phyloP scores from a whole-genome alignment of 2,797 vertebrate genomes.

The Aldrovandia affinis region DNA sequence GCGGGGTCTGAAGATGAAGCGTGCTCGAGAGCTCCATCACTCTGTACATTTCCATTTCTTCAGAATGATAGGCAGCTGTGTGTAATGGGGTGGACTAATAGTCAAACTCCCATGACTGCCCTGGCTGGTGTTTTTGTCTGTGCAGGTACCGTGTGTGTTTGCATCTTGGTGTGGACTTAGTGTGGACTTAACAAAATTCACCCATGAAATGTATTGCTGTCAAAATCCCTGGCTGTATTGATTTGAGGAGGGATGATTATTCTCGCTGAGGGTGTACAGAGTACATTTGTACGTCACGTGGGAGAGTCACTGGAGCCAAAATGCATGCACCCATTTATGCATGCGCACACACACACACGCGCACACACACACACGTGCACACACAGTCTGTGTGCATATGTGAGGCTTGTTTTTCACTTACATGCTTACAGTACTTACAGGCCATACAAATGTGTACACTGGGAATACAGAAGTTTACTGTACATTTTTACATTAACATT shows the following conservation, averaged over 20 bases:
- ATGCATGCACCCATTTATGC: neutral
- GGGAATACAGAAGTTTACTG: too few species aligned
- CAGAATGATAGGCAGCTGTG: constrained; percentile 20
- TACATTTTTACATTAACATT: too few species aligned
- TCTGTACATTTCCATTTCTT: constrained; percentile 18
- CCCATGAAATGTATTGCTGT: neutral
- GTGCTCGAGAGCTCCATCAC: too few species aligned
- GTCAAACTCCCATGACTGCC: constrained; percentile 11
- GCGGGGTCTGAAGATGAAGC: too few species aligned
- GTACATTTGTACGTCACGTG: neutral
- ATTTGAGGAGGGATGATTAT: constrained; percentile 11
- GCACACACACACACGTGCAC: neutral
- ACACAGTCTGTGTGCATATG: neutral
- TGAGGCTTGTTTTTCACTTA: neutral
- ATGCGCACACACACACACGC: neutral
- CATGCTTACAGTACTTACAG: too few species aligned
- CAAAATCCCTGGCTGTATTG: neutral
- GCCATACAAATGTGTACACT: too few species aligned
- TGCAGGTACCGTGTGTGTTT: neutral
- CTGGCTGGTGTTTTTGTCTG: neutral
- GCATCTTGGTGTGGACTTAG: neutral
- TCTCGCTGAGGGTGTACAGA: neutral
- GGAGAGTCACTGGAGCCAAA: neutral
- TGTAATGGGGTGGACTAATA: neutral
- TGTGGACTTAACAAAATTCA: neutral